Base-by-base conservation (phyloP, 2,797 vertebrate species). In the Helicolenus hilgendorfi region DNA sequence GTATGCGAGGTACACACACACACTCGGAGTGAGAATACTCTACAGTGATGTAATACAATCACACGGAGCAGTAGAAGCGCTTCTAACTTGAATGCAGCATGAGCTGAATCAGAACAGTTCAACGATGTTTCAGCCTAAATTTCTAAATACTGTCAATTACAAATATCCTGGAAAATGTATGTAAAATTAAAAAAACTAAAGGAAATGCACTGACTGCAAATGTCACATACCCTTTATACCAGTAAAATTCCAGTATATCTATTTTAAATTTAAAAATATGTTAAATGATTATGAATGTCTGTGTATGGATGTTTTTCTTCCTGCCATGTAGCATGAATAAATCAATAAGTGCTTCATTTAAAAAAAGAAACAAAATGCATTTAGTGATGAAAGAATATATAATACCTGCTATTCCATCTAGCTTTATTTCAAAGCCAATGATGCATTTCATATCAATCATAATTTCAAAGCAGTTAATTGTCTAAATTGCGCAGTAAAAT, bases 21-120 rank as follows among this genome's bases (percentile, higher is more conserved):
- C 86, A 41, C 90, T 75, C 72, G 0, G 89, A 94, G 89, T 77
- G 92, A 92, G 89, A 92, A 92, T 95, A 95, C 94, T 91, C 88
- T 75, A 86, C 85, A 65, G 91, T 96, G 96, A 97, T 96, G 96
- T 95, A 96, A 96, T 94, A 89, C 90, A 93, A 89, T 94, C 86
- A 74, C 86, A 85, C 62, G 36, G 88, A 84, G 94, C 81, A 68
- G 86, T 81, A 79, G 85, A 75, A 82, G 80, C 35, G 76, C 84
- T 69, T 59, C 38, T 72, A 94, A 78, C 60, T 79, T 65, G 0
- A 75, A 87, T 13, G 83, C 78, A 45, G 63, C 20, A 14, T 3
- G 84, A 92, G 72, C 29, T 81, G 38, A 70, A 60, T 85, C 56
- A 35, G 29, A 87, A 56, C 63, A 71, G 76, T 62, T 56, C 9